Conservation (phyloP, 2,113 vertebrate species). For the Enhydra lutris region DNA sequence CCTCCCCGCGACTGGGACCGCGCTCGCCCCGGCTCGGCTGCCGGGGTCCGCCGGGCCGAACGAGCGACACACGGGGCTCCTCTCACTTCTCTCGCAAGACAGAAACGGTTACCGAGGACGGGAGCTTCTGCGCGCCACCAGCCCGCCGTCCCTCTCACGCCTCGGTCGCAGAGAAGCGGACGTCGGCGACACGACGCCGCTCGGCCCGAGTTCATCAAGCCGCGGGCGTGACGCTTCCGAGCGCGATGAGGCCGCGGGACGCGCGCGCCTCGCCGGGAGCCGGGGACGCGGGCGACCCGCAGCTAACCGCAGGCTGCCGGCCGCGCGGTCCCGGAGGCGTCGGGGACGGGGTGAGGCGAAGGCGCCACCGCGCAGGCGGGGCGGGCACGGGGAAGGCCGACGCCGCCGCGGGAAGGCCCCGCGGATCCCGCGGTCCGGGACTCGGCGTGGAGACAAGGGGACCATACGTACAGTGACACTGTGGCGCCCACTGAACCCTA, state of each 20-base stretch:
- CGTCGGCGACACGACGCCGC: background rate
- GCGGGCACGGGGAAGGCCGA: rapidly evolving
- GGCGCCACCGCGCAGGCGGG: too few species aligned
- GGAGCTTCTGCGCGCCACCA: background rate
- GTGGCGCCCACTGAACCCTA: background rate
- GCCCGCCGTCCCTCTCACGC: background rate
- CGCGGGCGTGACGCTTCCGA: background rate
- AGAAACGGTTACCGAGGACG: background rate
- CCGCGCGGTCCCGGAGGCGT: background rate
- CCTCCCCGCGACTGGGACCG: background rate
- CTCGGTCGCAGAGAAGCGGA: background rate
- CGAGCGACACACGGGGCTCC: background rate
- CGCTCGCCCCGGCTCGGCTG: background rate
- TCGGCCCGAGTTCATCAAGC: background rate
- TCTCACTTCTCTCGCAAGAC: background rate
- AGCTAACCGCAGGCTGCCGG: too few species aligned
- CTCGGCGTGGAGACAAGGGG: background rate
- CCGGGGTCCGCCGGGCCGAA: background rate
- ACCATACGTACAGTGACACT: rapidly evolving
- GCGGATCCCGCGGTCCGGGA: rapidly evolving
- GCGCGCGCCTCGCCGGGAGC: background rate
- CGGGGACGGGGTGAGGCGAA: background rate
- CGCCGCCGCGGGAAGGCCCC: too few species aligned
- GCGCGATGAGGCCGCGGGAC: background rate
- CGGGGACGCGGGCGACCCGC: too few species aligned